Percentiles rank a stretch among this genome's conserved stretches.
phyloP scores from a whole-genome alignment of 2,797 vertebrate genomes.

The Poecilia velifera region DNA sequence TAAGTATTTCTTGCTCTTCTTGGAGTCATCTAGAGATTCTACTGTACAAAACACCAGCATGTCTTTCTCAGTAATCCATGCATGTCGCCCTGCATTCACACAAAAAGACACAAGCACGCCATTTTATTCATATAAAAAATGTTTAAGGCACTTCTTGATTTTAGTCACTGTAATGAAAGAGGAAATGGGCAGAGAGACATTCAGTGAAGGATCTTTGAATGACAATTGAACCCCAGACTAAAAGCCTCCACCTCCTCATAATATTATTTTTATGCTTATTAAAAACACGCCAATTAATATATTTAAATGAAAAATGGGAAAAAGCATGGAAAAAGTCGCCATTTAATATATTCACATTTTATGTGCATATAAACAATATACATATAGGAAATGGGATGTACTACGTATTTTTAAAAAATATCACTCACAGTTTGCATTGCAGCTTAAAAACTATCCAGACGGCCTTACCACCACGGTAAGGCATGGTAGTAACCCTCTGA shows the following conservation, averaged over 20 bases:
- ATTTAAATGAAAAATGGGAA: no score
- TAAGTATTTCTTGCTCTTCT: no score
- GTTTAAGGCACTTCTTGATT: background rate
- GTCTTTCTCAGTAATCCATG: background rate
- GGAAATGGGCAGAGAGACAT: background rate
- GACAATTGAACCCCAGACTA: background rate
- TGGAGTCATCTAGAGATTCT: no score
- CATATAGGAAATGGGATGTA: background rate
- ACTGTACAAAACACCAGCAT: background rate
- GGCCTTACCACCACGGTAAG: background rate
- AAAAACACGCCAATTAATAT: background rate
- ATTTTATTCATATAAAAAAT: background rate
- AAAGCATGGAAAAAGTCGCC: background rate
- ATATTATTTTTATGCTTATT: background rate
- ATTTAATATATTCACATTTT: background rate
- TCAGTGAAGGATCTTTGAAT: background rate
- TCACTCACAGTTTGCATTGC: background rate
- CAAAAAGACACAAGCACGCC: background rate
- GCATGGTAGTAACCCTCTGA: background rate
- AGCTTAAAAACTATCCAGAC: background rate
- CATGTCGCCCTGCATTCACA: background rate
- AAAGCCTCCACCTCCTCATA: background rate
- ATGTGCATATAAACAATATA: background rate
- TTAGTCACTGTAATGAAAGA: background rate
- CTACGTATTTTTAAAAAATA: background rate